Base-by-base conservation (phyloP, 2,113 vertebrate species). In the Xenopus borealis region DNA sequence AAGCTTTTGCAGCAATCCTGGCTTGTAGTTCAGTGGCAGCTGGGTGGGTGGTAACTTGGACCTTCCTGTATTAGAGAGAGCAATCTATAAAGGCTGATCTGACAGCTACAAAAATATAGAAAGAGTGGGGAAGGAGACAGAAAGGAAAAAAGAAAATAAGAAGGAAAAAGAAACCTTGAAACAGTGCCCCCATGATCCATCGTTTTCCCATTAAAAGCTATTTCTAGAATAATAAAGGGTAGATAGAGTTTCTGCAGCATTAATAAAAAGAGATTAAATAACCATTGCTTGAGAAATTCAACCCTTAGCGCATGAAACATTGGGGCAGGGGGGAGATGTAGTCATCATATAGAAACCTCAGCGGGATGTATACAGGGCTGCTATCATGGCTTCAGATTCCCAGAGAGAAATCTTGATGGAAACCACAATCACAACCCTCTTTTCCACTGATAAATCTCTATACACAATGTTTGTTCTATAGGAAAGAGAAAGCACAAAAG, bases 261-360 rank as follows among this genome's bases (percentile, higher is more conserved):
- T 75, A 58, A 63, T 76, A 69, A 63, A 71, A 66, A 44, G 40
- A 69, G 73, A 76, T 76, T 76, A 69, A 76, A 76, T 76, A 69
- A 63, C 66, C 59, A 40, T 23, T 44, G 58, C 20, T 62, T 27
- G 59, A 63, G 73, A 76, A 75, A 75, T 75, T 52, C 66, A 75
- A 75, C 50, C 57, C 58, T 61, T 40, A 46, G 11, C 27, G 64
- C 63, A 46, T 55, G 16, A 58, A 73, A 44, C 27, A 64, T n/a
- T 46, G 18, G 64, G n/a, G n/a, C n/a, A n/a, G n/a, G n/a, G 12
- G 63, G 52, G 17, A 58, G 55, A 66, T 75, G 20, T 18, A 61
- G 50, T 75, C 20, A 67, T 75, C 58, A 40, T 75, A 74, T 17
- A 23, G 58, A 58, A 68, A 57, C 57, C 65, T 62, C 44, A 10